Evolutionary conservation across 1,140 invertebrate genomes (phyloP).

Genomic region (Tribolium castaneum): DNA sequence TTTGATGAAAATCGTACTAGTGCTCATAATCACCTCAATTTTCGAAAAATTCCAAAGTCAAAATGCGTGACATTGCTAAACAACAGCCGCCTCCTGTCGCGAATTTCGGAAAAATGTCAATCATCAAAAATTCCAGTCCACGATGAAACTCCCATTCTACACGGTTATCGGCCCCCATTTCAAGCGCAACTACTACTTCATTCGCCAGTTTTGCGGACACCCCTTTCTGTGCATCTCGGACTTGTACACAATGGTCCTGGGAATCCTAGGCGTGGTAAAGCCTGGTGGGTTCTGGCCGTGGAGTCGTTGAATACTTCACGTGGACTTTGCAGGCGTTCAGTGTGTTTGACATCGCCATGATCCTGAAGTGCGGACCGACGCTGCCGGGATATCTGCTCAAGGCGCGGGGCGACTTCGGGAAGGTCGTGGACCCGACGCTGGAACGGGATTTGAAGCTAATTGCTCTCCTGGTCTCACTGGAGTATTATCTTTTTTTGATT

Average conservation of each 20-base stretch:
- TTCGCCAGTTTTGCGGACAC: constrained; percentile 52
- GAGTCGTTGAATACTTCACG: neutral
- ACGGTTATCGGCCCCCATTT: constrained; percentile 52
- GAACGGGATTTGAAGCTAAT: constrained; percentile 59
- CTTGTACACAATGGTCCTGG: constrained; percentile 53
- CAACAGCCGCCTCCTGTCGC: constrained; percentile 11
- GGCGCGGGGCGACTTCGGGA: constrained; percentile 52
- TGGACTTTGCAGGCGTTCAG: constrained; percentile 54
- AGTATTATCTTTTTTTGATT: constrained; percentile 58
- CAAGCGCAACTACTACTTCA: constrained; percentile 47
- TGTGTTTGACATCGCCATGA: constrained; percentile 56
- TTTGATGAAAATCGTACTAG: constrained; percentile 14
- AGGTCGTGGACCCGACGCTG: constrained; percentile 51
- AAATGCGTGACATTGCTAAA: constrained; percentile 10
- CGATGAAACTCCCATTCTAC: constrained; percentile 57
- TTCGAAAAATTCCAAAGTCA: constrained; percentile 1
- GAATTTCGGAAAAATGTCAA: constrained; percentile 10
- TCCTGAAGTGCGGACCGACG: constrained; percentile 56
- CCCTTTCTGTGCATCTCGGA: constrained; percentile 49
- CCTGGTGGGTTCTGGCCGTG: neutral
- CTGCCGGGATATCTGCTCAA: constrained; percentile 55
- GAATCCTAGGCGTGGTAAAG: constrained; percentile 56
- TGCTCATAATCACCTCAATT: constrained; percentile 7
- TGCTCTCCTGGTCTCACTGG: constrained; percentile 55
- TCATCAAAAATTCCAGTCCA: constrained; percentile 28